Evolutionary conservation across 2,888 invertebrate species (phyloP), one percentile per base, ranked within the genome.

Genomic region (Cenopis cana): DNA sequence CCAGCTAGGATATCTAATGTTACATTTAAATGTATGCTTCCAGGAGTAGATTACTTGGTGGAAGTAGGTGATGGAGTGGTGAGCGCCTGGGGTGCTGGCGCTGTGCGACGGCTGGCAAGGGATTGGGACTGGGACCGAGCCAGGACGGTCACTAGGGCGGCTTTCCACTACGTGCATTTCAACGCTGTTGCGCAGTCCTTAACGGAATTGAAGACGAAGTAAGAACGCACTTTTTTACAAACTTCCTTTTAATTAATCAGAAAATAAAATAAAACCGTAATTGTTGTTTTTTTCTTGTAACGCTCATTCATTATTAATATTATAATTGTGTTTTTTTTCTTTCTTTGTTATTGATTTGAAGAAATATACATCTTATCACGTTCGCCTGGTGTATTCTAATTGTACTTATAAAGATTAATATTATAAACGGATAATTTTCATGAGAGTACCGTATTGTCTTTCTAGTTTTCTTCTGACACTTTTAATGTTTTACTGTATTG

Each of bases 131-230:
- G 95, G 81, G 94, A 95, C 73, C 96, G 96, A 85, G 96, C 97
- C 6, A 95, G 95, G 66, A 96, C 97, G 74, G 98, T 98, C 17
- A 96, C 95, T 59, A 95, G 95, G 11, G 96, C 97, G 65, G 97
- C 98, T 80, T 98, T 98, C 84, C 97, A 97, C 89, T 98, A 98
- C 84, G 96, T 97, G 56, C 97, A 97, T 83, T 98, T 97, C 85
- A 97, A 97, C 82, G 96, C 95, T 71, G 95, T 98, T 69, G 95
- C 96, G 11, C 95, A 95, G 64, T 94, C 96, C 68, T 91, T 98
- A 74, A 94, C 95, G 50, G 96, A 96, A 87, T 89, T 98, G 17
- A 97, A 97, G 89, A 93, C 95, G 71, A 95, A 93, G 94, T 94
- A 76, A 81, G 82, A 57, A n/a, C n/a, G n/a, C n/a, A n/a, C 24